Evolutionary conservation across 2,888 invertebrate genomes (phyloP), one percentile per base, ranked within the genome.

Genomic region (Coleophora deauratella): DNA sequence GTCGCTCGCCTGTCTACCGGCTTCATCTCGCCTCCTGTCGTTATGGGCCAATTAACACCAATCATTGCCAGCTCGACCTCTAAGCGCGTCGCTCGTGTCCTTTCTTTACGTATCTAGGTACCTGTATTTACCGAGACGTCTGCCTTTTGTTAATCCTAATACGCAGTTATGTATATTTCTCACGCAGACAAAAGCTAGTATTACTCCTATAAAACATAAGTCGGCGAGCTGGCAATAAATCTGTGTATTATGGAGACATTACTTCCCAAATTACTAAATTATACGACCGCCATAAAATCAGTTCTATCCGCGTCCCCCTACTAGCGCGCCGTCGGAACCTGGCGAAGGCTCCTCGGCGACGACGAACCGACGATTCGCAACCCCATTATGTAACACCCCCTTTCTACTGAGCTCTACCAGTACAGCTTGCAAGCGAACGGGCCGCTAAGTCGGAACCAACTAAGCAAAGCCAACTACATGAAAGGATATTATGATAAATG

Each of bases 11-110:
- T 66, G 33, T 39, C 34, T 32, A 34, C 31, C 10, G 27, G 34
- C 27, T 35, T 34, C 37, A 27, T 33, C 31, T 28, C 6, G 27
- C 33, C 14, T 11, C 31, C 51, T 53, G 56, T 65, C 65, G 64
- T 61, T 66, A 66, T 58, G 55, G 59, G 57, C 62, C 69, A 72
- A 75, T 72, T 75, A 74, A 64, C 70, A 67, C 62, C 62, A 56
- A 67, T 64, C 61, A 67, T 61, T 55, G 63, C 57, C 65, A 63
- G 62, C 62, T 60, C 66, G 71, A 66, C 66, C 71, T 66, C 61
- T 60, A 56, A 58, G 54, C 58, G 52, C 41, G 45, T 50, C 47
- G 50, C 43, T 45, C 44, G 44, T 49, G 42, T 50, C 38, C 46
- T 52, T 47, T 49, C 49, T 46, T 40, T 31, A 2, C 21, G 21